Evolutionary conservation across 2,888 invertebrate species (phyloP).

Genomic region (Dasypolia templi): DNA sequence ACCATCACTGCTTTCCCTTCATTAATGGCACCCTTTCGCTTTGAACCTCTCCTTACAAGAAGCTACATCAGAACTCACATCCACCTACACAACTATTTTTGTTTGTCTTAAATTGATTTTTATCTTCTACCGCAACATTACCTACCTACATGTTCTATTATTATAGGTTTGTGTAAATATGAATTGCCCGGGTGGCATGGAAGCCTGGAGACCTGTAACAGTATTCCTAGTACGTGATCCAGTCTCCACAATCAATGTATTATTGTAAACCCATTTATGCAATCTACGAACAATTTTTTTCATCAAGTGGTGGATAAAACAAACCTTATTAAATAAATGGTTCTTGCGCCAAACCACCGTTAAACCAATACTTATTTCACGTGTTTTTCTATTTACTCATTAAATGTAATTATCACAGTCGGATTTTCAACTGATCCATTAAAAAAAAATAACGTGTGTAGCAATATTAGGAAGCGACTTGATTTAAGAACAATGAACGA

Average conservation of each 20-base stretch:
- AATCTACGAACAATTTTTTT: not conserved
- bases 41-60: too few species aligned
- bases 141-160: too few species aligned
- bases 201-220: too few species aligned
- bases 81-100: too few species aligned
- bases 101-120: too few species aligned
- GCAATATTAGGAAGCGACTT: conserved; percentile 42
- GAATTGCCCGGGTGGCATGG: too few species aligned
- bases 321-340: not conserved
- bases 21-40: too few species aligned
- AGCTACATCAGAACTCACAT: too few species aligned
- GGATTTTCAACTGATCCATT: conserved; percentile 7
- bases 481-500: conserved; percentile 41
- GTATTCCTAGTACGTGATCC: too few species aligned
- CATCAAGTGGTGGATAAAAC: not conserved
- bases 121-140: too few species aligned
- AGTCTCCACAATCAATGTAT: not conserved
- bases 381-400: conserved; percentile 17
- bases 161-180: too few species aligned
- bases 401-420: conserved; percentile 11
- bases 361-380: conserved; percentile 30
- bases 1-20: too few species aligned
- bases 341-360: not conserved
- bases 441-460: conserved; percentile 42
- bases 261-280: not conserved